Conservation (phyloP, 2,797 vertebrate genomes). For the Yasuhikotakia modesta region DNA sequence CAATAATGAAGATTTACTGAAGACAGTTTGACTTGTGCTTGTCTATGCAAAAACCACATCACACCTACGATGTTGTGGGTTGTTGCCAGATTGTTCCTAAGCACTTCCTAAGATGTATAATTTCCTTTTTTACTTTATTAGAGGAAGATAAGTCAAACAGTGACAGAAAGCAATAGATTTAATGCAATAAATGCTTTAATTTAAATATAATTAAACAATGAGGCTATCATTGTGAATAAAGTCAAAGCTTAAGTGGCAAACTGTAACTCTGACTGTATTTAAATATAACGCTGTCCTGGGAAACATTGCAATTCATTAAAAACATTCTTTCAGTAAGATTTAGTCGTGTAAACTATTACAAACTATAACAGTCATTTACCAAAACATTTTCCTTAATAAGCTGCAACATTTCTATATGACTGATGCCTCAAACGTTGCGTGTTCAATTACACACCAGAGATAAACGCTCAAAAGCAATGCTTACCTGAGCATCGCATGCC, state of each 20-base stretch:
- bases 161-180: too few relatives aligned
- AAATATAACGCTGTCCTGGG: not conserved
- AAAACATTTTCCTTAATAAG: not conserved
- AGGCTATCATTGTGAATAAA: not conserved
- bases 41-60: not conserved
- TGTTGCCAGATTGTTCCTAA: not conserved
- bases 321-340: not conserved
- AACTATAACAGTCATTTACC: too few relatives aligned
- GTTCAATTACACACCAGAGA: slow-evolving; percentile 14
- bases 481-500: not conserved
- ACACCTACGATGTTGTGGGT: not conserved
- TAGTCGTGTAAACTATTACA: too few relatives aligned
- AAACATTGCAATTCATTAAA: slow-evolving; percentile 1
- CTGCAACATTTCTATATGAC: not conserved
- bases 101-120: not conserved
- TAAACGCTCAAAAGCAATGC: not conserved
- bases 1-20: not conserved
- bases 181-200: too few relatives aligned
- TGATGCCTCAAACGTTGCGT: not conserved
- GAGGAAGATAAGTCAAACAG: too few relatives aligned
- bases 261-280: not conserved
- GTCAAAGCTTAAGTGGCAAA: too few relatives aligned
- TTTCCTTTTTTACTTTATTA: too few relatives aligned
- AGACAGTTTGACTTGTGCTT: not conserved
- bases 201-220: too few relatives aligned